These are phyloP conservation scores for Ectemnius continuus DNA, from an alignment of 2,888 invertebrate species.

Conservation along the genomic window DNA sequence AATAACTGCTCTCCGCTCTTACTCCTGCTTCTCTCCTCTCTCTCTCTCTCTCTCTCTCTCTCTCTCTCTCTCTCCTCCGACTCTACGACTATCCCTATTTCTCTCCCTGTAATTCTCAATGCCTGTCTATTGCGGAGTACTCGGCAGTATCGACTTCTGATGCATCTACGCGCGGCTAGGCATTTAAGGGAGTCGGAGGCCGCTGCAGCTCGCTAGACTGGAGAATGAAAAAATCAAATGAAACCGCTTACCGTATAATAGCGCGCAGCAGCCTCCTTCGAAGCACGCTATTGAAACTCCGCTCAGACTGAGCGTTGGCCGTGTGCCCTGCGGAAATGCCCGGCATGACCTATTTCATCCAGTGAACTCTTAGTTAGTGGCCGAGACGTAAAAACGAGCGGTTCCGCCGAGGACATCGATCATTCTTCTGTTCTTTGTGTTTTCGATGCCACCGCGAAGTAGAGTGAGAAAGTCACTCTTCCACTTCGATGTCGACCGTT, in stretches of 20 bases:
- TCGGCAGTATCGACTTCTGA: neutral
- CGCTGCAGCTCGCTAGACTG: neutral
- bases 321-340: slow-evolving; percentile 2
- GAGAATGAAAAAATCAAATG: slow-evolving; percentile 7
- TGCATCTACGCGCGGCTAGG: neutral
- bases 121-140: neutral
- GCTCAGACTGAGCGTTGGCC: neutral
- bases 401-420: neutral
- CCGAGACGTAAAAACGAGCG: neutral
- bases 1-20: slow-evolving; percentile 1
- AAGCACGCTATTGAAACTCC: neutral
- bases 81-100: neutral
- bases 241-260: neutral
- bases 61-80: neutral
- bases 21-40: slow-evolving; percentile 4
- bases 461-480: neutral
- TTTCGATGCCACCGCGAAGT: neutral
- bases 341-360: neutral
- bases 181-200: slow-evolving; percentile 2
- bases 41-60: slow-evolving; percentile 2
- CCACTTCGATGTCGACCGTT: neutral
- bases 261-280: neutral
- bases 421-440: neutral
- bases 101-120: slow-evolving; percentile 1
- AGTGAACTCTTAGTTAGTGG: neutral